Evolutionary conservation across 2,797 vertebrate genomes (phyloP).

Genomic region (Yasuhikotakia modesta): DNA sequence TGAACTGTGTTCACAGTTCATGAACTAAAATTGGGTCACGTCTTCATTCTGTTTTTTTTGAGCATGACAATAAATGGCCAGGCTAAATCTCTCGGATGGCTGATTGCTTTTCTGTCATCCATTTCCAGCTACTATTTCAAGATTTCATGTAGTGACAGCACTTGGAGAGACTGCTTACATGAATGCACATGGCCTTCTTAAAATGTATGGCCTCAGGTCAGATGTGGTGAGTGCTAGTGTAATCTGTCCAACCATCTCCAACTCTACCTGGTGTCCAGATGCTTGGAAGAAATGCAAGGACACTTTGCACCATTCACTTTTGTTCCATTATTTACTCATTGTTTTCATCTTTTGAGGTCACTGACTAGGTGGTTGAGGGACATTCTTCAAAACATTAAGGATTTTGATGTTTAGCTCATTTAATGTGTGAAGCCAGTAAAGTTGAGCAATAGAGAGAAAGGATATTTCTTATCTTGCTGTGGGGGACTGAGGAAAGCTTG

Average conservation of each 20-base stretch:
- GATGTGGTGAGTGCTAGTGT: conserved; percentile 4
- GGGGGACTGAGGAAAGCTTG: background rate
- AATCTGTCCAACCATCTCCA: conserved; percentile 17
- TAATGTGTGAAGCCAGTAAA: conserved; percentile 24
- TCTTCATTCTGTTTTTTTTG: background rate
- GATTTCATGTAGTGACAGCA: background rate
- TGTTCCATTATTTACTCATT: background rate
- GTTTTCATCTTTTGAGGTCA: conserved; percentile 30
- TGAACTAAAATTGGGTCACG: conserved; percentile 25
- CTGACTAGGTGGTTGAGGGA: background rate
- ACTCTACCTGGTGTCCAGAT: conserved; percentile 28
- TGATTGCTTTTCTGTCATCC: conserved; percentile 8
- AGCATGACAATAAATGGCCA: conserved; percentile 20
- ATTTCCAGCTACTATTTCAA: conserved; percentile 12
- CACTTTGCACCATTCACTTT: background rate
- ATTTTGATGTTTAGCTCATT: conserved; percentile 36
- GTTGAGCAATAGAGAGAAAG: conserved; percentile 17
- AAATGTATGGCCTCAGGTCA: conserved; percentile 4
- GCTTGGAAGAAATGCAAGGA: conserved; percentile 30
- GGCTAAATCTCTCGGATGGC: conserved; percentile 13
- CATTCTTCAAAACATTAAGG: conserved; percentile 25
- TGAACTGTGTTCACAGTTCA: background rate
- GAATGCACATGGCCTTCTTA: conserved; percentile 7
- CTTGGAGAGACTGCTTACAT: conserved; percentile 1
- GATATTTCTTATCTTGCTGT: conserved; percentile 15